Conservation (phyloP, 2,113 vertebrate species). For the Arvicanthis niloticus region DNA sequence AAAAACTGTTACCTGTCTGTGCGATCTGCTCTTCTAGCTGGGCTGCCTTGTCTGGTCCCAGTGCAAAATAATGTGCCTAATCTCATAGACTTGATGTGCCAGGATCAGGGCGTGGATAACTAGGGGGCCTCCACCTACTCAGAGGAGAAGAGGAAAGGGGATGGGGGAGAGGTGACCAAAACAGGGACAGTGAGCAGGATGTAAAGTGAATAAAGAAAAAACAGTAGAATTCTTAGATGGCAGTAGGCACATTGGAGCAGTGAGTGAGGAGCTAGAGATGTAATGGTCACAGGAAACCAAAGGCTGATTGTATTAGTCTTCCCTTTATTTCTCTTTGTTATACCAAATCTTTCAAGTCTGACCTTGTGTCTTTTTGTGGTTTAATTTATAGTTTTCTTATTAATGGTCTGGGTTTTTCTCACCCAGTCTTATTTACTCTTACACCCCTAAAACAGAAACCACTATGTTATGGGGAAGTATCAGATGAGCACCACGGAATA, state of each 20-base stretch:
- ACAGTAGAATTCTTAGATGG: too few species aligned
- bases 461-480: not conserved
- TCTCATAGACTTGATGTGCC: too few species aligned
- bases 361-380: not conserved
- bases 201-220: not conserved
- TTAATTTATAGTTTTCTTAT: not conserved
- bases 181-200: too few species aligned
- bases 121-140: too few species aligned
- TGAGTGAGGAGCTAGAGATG: not conserved
- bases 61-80: too few species aligned
- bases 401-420: not conserved
- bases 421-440: not conserved
- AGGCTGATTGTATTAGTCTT: not conserved
- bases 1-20: too few species aligned
- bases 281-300: not conserved
- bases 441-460: not conserved
- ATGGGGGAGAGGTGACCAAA: too few species aligned
- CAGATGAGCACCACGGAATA: not conserved
- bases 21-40: too few species aligned
- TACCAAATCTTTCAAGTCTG: not conserved
- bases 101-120: fast-evolving
- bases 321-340: not conserved
- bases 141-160: too few species aligned
- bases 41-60: too few species aligned
- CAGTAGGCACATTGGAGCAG: not conserved